Evolutionary conservation across 2,888 invertebrate species (phyloP).

Genomic region (Nasonia oneida): DNA sequence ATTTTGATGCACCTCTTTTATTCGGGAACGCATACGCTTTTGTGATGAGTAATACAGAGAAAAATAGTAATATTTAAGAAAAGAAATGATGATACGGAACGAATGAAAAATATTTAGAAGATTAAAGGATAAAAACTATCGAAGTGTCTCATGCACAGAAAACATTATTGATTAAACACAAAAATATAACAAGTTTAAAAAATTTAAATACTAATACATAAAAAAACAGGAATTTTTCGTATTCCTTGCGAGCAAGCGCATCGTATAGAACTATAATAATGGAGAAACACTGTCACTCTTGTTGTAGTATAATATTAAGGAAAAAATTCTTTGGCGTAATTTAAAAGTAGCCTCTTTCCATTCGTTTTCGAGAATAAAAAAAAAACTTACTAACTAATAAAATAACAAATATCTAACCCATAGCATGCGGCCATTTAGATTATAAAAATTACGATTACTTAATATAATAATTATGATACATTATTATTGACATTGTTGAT

Average conservation of each 20-base stretch:
- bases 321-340: slow-evolving; percentile 70
- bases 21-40: slow-evolving; percentile 60
- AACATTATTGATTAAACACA: slow-evolving; percentile 31
- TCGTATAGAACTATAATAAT: slow-evolving; percentile 46
- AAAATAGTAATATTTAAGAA: slow-evolving; percentile 2
- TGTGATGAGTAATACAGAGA: slow-evolving; percentile 31
- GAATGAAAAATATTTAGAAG: background rate
- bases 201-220: slow-evolving; percentile 2
- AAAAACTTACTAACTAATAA: slow-evolving; percentile 44
- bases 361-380: slow-evolving; percentile 67
- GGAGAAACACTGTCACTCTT: slow-evolving; percentile 49
- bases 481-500: slow-evolving; percentile 75
- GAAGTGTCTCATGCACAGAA: slow-evolving; percentile 8
- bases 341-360: slow-evolving; percentile 68
- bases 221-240: slow-evolving; percentile 33
- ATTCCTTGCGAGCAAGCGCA: slow-evolving; percentile 47
- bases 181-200: background rate
- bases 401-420: slow-evolving; percentile 60
- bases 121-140: slow-evolving; percentile 41
- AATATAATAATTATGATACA: slow-evolving; percentile 69
- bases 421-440: slow-evolving; percentile 72
- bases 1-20: slow-evolving; percentile 9
- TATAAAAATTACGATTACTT: slow-evolving; percentile 66
- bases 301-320: slow-evolving; percentile 46
- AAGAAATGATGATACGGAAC: background rate